Percentiles rank a stretch among this genome's conserved stretches.
phyloP scores from a whole-genome alignment of 1,140 invertebrate genomes.

The Saxidomus purpurata region DNA sequence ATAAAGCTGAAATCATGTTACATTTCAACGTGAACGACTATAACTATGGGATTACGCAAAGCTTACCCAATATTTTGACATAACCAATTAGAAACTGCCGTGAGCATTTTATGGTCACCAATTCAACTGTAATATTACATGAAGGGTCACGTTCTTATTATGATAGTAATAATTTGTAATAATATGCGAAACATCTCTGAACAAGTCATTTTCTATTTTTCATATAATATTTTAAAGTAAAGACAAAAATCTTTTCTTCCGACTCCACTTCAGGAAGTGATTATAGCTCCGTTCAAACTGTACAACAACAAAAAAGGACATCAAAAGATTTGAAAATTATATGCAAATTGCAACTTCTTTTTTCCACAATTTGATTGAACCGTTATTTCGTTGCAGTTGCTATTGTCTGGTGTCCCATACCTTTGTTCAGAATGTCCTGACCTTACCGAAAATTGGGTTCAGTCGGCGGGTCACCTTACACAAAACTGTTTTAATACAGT shows the following conservation, averaged over 20 bases:
- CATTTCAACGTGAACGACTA: neutral
- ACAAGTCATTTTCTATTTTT: too few relatives aligned
- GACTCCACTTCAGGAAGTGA: neutral
- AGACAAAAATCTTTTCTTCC: too few relatives aligned
- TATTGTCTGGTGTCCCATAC: neutral
- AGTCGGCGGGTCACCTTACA: conserved; percentile 44
- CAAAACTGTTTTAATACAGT: conserved; percentile 49
- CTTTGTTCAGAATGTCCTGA: conserved; percentile 45
- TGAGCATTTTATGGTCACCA: neutral
- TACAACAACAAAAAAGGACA: neutral
- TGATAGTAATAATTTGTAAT: too few relatives aligned
- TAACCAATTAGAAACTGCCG: neutral
- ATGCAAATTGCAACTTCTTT: conserved; percentile 62
- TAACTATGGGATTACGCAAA: neutral
- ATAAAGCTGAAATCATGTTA: conserved; percentile 27
- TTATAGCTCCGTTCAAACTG: neutral
- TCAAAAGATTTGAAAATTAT: conserved; percentile 33
- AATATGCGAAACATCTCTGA: too few relatives aligned
- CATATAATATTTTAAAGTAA: too few relatives aligned
- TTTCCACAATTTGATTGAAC: conserved; percentile 14
- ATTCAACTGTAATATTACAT: neutral
- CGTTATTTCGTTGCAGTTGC: conserved; percentile 30
- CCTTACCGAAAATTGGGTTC: conserved; percentile 18
- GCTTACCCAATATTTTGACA: conserved; percentile 4
- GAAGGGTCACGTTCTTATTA: too few relatives aligned